Conservation (phyloP, 2,113 vertebrate species). For the Opisthocomus hoazin region DNA sequence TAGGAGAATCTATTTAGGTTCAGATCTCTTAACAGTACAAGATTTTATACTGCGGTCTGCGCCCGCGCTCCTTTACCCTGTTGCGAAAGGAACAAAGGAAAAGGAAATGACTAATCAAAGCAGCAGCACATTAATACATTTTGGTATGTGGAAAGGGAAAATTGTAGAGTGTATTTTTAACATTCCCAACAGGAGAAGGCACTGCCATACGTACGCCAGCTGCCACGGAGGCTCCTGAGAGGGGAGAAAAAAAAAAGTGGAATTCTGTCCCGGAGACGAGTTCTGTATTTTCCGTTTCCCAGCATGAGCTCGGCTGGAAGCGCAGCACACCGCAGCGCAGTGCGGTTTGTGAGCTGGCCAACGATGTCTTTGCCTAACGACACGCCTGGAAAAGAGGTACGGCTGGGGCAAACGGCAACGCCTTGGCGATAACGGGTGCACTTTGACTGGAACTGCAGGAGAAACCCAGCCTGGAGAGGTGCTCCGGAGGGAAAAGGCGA, state of each 20-base stretch:
- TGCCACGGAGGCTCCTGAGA: rapidly evolving
- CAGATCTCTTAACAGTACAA: not conserved
- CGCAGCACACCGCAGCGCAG: rapidly evolving
- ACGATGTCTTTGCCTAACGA: rapidly evolving
- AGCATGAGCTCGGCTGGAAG: not conserved
- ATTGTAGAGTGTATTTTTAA: conserved; percentile 36
- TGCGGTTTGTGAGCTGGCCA: rapidly evolving
- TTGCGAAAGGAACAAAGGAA: conserved; percentile 29
- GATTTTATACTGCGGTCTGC: not conserved
- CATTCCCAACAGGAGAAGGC: conserved; percentile 15
- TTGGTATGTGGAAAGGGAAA: conserved; percentile 49
- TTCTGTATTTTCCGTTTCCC: not conserved
- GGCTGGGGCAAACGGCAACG: not conserved
- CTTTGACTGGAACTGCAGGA: not conserved
- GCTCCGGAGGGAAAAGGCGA: not conserved
- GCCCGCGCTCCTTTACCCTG: not conserved
- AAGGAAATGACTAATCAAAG: conserved; percentile 59
- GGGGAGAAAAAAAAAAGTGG: not conserved
- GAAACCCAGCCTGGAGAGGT: not conserved
- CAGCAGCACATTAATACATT: conserved; percentile 25
- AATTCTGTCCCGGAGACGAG: not conserved
- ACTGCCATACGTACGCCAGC: not conserved
- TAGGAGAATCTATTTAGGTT: not conserved
- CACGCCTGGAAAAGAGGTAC: not conserved
- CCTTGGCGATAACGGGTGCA: not conserved